Percentiles rank a stretch among this genome's conserved stretches.
Conservation (phyloP, 2,888 invertebrate species). For the Aplocera efformata region DNA sequence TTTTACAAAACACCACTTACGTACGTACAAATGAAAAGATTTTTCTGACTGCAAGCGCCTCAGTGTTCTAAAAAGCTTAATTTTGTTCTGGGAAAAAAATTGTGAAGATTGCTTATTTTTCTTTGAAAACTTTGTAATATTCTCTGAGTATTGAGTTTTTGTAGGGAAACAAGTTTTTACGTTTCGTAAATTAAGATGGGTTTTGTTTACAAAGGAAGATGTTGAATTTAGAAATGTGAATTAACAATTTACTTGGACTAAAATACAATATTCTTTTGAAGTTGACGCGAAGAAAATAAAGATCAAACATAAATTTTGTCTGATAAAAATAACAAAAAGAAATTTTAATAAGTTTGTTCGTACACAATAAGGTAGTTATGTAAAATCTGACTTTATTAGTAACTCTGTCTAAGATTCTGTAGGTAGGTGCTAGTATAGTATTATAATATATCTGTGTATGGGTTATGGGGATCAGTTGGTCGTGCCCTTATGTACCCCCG, state of each 20-base stretch:
- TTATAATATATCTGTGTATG: too few relatives aligned
- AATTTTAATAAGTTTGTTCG: too few relatives aligned
- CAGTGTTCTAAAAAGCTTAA: constrained; percentile 26
- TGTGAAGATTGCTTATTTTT: constrained; percentile 22
- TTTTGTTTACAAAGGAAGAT: constrained; percentile 12
- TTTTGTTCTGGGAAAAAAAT: constrained; percentile 19
- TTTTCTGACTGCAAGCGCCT: constrained; percentile 6
- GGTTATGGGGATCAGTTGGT: too few relatives aligned
- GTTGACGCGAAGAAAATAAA: too few relatives aligned
- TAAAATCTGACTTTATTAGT: too few relatives aligned
- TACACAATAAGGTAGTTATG: too few relatives aligned
- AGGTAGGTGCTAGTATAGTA: too few relatives aligned
- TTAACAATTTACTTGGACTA: constrained; percentile 4
- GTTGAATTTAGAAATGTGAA: constrained; percentile 6
- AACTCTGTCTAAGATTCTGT: too few relatives aligned
- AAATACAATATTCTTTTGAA: too few relatives aligned
- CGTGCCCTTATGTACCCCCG: too few relatives aligned
- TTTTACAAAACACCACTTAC: constrained; percentile 33
- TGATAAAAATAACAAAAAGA: too few relatives aligned
- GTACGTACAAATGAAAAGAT: constrained; percentile 18
- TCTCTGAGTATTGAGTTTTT: constrained; percentile 7
- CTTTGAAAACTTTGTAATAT: constrained; percentile 17
- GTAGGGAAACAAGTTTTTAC: constrained; percentile 12
- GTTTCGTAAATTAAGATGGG: constrained; percentile 14
- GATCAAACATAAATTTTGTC: too few relatives aligned